These are phyloP conservation scores for Artemisiospiza belli DNA, from an alignment of 2,113 vertebrate genomes.

Conservation along the genomic window DNA sequence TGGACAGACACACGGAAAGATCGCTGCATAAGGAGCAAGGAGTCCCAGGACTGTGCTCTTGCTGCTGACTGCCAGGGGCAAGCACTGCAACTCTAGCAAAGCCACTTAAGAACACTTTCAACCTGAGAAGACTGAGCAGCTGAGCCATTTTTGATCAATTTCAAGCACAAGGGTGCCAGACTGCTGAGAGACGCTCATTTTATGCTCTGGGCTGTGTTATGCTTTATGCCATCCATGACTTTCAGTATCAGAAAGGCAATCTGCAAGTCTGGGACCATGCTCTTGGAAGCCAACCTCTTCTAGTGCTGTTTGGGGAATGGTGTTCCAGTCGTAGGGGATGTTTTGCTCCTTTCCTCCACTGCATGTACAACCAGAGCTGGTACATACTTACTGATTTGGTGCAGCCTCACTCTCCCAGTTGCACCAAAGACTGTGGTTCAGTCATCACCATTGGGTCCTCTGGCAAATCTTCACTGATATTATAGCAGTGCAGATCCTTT, in stretches of 20 bases:
- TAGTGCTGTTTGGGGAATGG: not conserved
- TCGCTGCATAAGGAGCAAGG: not conserved
- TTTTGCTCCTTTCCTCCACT: not conserved
- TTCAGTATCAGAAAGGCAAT: not conserved
- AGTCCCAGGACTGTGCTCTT: fast-evolving
- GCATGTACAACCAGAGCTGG: not conserved
- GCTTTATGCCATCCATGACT: not conserved
- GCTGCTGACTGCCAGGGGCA: not conserved
- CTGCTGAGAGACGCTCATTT: not conserved
- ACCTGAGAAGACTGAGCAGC: not conserved
- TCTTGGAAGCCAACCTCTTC: not conserved
- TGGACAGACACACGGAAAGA: not conserved
- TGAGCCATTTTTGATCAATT: not conserved
- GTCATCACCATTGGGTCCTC: not conserved
- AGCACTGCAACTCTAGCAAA: not conserved
- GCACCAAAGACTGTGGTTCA: not conserved
- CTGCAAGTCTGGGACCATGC: not conserved
- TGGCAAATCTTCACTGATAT: not conserved
- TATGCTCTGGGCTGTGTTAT: not conserved
- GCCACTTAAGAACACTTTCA: not conserved
- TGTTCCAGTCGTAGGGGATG: not conserved
- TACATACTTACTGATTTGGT: not conserved
- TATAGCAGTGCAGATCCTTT: not conserved
- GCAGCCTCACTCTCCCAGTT: not conserved
- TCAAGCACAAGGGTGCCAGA: not conserved